Evolutionary conservation across 2,113 vertebrate species (phyloP).

Genomic region (Tachycineta bicolor): DNA sequence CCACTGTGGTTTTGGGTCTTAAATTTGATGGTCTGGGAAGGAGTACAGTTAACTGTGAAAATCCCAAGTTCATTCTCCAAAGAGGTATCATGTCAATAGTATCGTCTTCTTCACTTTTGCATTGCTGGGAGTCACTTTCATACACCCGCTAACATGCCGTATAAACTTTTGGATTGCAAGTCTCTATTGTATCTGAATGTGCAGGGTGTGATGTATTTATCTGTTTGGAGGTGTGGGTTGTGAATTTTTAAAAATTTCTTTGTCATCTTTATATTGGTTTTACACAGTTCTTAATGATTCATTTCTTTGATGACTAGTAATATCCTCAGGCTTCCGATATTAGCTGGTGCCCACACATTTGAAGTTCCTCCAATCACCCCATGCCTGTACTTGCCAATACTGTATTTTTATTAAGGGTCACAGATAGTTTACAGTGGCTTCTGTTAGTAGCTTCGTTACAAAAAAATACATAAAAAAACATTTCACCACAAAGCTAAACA

Average conservation of each 20-base stretch:
- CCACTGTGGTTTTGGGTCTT: not conserved
- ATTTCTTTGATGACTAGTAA: not conserved
- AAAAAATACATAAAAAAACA: not conserved
- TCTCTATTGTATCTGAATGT: not conserved
- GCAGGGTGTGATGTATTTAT: not conserved
- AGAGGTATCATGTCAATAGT: accelerated
- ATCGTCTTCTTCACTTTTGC: not conserved
- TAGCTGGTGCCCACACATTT: not conserved
- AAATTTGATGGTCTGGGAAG: not conserved
- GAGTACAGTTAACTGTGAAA: not conserved
- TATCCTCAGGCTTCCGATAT: not conserved
- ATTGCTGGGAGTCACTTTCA: not conserved
- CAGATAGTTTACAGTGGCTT: no score
- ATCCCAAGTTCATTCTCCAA: not conserved
- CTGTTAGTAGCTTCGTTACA: not conserved
- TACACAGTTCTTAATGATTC: not conserved
- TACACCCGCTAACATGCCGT: accelerated
- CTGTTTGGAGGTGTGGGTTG: not conserved
- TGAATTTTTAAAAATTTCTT: not conserved
- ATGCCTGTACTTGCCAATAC: not conserved
- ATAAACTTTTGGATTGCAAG: not conserved
- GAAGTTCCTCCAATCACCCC: not conserved
- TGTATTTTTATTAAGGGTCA: not conserved
- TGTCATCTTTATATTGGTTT: not conserved
- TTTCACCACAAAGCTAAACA: not conserved